Base-by-base conservation (phyloP, 2,888 invertebrate genomes). In the Drosophila demipolita region DNA sequence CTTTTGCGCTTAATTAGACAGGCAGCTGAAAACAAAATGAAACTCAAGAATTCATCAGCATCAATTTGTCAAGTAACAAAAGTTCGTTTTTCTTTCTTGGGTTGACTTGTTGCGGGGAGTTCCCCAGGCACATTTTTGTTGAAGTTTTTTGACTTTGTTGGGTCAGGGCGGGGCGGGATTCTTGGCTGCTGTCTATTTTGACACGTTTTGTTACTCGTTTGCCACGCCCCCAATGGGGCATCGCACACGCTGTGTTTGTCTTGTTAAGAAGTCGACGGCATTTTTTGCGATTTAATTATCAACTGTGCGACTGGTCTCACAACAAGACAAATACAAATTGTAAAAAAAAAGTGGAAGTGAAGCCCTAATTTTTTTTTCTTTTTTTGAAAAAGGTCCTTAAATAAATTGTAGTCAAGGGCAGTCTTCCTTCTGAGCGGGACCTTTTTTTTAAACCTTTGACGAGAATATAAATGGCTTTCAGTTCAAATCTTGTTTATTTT, bases 241-340 rank as follows among this genome's bases (percentile, higher is more conserved):
- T 64, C 63, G 72, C 75, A 75, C 68, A 75, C 68, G 71, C 74
- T 87, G 79, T 87, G 79, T 87, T 87, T 87, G 74, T 82, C 82
- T 83, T 84, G 76, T 81, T 82, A 80, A 72, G 76, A 66, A 66
- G 54, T 61, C 68, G 65, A 49, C 57, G 82, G 75, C 78, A 65
- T 78, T 84, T 85, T 81, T 63, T 86, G 73, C 73, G 57, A 77
- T 87, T 86, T 86, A 88, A 86, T 86, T 86, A 86, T 88, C 83
- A 80, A 80, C 83, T 87, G 65, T 17, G 36, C 69, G 40, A 50
- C 52, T 45, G 71, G 49, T 40, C 65, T 45, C 54, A 54, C 42
- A 40, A 54, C 32, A 38, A 29, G 9, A 45, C 17, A n/a, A 45
- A 38, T 57, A 59, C 36, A 23, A 53, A 42, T 6, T 29, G 29